A percentile compares a stretch with the other conserved stretches of the same genome.
Conservation (phyloP, 2,113 vertebrate genomes). For the Paramormyrops kingsleyae region DNA sequence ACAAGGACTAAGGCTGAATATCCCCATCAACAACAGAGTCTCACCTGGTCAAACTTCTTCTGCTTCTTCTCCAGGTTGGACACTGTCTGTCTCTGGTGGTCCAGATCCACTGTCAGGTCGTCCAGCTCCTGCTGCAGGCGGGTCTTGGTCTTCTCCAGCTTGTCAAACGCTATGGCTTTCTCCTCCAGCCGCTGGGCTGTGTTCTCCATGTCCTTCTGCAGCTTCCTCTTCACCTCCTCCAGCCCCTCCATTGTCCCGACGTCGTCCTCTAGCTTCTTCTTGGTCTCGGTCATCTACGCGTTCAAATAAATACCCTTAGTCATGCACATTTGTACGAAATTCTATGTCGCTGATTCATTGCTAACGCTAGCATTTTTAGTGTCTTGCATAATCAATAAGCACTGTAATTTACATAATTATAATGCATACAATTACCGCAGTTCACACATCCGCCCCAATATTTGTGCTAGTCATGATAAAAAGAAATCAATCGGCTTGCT, state of each 20-base stretch:
- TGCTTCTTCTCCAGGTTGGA: conserved; percentile 97
- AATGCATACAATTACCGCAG: not conserved
- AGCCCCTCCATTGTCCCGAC: conserved; percentile 78
- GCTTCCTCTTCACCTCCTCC: conserved; percentile 86
- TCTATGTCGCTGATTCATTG: not conserved
- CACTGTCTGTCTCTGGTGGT: conserved; percentile 91
- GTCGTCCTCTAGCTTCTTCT: conserved; percentile 93
- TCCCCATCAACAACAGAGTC: not conserved
- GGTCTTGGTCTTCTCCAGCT: conserved; percentile 95
- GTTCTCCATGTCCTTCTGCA: conserved; percentile 84
- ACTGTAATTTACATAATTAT: not conserved
- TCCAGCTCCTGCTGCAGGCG: conserved; percentile 94
- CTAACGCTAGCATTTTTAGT: not conserved
- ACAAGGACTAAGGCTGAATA: not conserved
- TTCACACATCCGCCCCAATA: not conserved
- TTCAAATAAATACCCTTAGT: not conserved
- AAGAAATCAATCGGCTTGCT: not conserved
- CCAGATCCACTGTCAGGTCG: conserved; percentile 86
- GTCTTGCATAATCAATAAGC: not conserved
- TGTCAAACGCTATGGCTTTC: conserved; percentile 83
- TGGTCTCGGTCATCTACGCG: conserved; percentile 75
- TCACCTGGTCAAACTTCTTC: conserved; percentile 95
- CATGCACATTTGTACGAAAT: not conserved
- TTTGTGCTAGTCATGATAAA: not conserved
- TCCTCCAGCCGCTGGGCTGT: conserved; percentile 83